phyloP scores from a whole-genome alignment of 2,888 invertebrate genomes.

The Incurvaria masculella region DNA sequence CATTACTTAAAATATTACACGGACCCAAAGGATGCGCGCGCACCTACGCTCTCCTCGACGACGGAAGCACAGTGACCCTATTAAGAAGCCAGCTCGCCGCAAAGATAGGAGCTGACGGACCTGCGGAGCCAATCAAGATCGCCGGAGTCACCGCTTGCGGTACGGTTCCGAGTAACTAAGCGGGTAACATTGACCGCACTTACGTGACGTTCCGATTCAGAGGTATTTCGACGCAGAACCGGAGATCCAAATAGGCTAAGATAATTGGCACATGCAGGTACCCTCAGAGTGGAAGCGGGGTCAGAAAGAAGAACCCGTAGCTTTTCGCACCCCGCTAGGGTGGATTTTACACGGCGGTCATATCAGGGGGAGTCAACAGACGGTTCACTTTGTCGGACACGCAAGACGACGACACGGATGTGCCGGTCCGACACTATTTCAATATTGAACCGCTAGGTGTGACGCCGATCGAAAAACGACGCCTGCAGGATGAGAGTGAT shows the following conservation, averaged over 20 bases:
- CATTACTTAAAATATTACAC: background rate
- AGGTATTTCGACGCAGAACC: background rate
- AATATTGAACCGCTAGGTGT: background rate
- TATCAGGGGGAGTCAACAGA: background rate
- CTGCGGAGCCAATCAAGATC: no score
- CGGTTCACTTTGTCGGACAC: background rate
- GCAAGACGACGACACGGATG: background rate
- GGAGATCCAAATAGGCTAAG: background rate
- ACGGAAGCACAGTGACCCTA: background rate
- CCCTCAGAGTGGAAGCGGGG: background rate
- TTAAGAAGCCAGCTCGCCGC: background rate
- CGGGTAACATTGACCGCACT: background rate
- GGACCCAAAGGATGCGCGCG: background rate
- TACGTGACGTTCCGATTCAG: background rate
- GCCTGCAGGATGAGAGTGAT: no score
- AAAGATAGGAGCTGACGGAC: background rate
- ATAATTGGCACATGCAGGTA: constrained; percentile 1
- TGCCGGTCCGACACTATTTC: background rate
- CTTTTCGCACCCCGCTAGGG: background rate
- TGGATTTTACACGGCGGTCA: constrained; percentile 1
- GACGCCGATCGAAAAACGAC: no score
- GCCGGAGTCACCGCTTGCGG: no score
- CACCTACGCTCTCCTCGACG: background rate
- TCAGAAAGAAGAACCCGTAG: background rate
- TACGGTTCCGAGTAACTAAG: no score